Base-by-base conservation (phyloP, 1,140 invertebrate genomes). In the Artemia franciscana region DNA sequence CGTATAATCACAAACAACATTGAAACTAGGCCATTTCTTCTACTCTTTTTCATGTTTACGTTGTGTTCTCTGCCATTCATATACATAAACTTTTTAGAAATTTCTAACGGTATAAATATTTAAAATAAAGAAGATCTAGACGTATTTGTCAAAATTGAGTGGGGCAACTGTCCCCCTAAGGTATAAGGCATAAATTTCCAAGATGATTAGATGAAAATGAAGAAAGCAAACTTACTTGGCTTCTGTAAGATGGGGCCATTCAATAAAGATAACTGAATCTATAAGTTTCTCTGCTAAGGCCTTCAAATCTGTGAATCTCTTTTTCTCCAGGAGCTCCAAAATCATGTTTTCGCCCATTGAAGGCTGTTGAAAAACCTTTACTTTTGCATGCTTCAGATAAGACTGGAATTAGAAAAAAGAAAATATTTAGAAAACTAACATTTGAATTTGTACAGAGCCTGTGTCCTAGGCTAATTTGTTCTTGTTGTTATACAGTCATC, bases 191-290 rank as follows among this genome's bases (percentile, higher is more conserved):
- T 27, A 12, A 30, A 64, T 25, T 26, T 15, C 24, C 30, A 30
- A 28, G 24, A 26, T 58, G 24, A 58, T 28, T 15, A 24, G 25
- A 18, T n/a, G 58, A 59, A 60, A 51, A 51, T 15, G 26, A 57
- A 26, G 59, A 57, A 26, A 64, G 25, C 58, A 64, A 26, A 62
- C 24, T 57, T 62, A 66, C 66, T 68, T 74, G 7, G 76, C 86
- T 73, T 90, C 86, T 26, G 80, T 76, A 24, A 96, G 75, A 76
- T 92, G 85, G 4, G 93, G 92, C 91, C 91, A 96, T 4, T 79
- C 79, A 0, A 90, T 85, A 75, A 80, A 86, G 0, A 93, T 78
- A 24, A 74, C 75, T 69, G 84, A 82, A 0, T 84, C 85, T 12
- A 93, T 69, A 39, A 85, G 70, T 26, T 84, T 72, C 1, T 77